Evolutionary conservation across 2,888 invertebrate species (phyloP), one percentile per base, ranked within the genome.

Genomic region (Macrosiphum euphorbiae): DNA sequence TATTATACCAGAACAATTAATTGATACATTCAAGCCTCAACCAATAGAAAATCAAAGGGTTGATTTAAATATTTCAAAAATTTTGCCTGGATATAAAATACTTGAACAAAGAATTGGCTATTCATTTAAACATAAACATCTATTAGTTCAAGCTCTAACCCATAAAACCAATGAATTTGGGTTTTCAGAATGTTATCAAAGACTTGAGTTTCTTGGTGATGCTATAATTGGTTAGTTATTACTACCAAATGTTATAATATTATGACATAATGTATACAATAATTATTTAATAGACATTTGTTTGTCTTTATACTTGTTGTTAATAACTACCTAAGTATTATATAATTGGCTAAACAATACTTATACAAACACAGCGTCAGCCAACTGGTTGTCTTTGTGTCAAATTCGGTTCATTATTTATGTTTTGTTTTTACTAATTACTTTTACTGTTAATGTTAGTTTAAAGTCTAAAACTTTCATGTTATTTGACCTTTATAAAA

Each of bases 201-300:
- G 98, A 26, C 96, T 99, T n/a, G 99, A 99, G 96, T 99, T 98
- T 96, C 96, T 99, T 7, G 99, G 99, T 8, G 99, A 99, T 96
- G 98, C 99, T 13, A 96, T 99, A 58, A 96, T 99, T 92, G 97
- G 97, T 96, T 96, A 95, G 95, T 94, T 44, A 85, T 50, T 55
- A 86, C 2, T 52, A 52, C 16, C 11, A 52, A 10, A 11, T 13
- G 28, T 86, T 86, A 86, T 47, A 47, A 47, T 47, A 47, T 44
- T 44, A 44, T 44, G 44, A 44, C 44, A 28, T 86, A 24, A 41
- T 41, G 11, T 41, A 47, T 44, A 47, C 47, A 86, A 47, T 86
- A 47, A 47, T 47, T 47, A 28, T 86, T 44, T 10, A 24, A 86
- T 44, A 44, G 41, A 44, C 2, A 44, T 44, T 44, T 2, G 3